Base-by-base conservation (phyloP, 37 sponge, comb jelly and placozoan species). In the Crambe crambe region DNA sequence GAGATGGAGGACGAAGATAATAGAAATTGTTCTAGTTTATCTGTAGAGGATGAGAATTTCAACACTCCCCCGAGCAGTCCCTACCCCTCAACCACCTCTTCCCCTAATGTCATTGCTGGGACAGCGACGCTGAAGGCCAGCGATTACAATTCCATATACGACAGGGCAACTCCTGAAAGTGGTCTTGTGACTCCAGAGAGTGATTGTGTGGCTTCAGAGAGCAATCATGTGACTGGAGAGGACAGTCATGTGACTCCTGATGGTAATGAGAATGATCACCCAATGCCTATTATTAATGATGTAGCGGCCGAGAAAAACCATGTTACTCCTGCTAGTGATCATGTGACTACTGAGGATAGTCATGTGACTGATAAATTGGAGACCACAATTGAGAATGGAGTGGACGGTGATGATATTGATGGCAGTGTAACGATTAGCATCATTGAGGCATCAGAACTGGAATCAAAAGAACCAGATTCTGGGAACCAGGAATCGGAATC, bases 11-110 rank as follows among this genome's bases (percentile, higher is more conserved):
- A 35, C n/a, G 39, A 17, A 6, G 9, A 40, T 42, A 40, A 2
- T 23, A 70, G 41, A 22, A 2, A 4, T 6, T 25, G 2, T 17
- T 54, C 74, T 22, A 56, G 42, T 56, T 35, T 40, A 1, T 76
- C 76, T 60, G 40, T 51, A 0, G 82, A 82, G 0, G 82, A 82
- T 10, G 82, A 82, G 64, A 58, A 42, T 37, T 82, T 82, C 47
- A 82, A 72, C 54, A 82, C 82, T 15, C 82, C 82, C 0, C 82
- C 82, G 23, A 73, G 73, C 42, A 82, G 73, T n/a, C 81, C 72
- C 0, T 25, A 71, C 32, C 34, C 51, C 25, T 5, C 35, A 32
- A 5, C 66, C 66, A 65, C 35, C 2, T 17, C 35, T 9, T 32
- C 66, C 35, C 31, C 66, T 30, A 32, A 30, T 12, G 6, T 6